Evolutionary conservation across 2,113 vertebrate genomes (phyloP).

Genomic region (Pollimyrus isidori): DNA sequence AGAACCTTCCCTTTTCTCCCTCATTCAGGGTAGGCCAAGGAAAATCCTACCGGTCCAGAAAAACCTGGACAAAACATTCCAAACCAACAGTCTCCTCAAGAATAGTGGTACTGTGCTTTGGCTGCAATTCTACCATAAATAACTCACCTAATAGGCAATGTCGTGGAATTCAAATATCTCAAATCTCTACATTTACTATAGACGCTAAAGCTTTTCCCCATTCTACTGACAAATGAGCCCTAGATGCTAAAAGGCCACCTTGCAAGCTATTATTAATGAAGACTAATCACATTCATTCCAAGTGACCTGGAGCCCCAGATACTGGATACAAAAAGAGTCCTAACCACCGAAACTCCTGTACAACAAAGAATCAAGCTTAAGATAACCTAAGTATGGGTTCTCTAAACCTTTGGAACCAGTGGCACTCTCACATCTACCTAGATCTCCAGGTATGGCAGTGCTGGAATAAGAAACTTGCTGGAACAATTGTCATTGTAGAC

Average conservation of each 20-base stretch:
- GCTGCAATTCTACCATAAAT: not conserved
- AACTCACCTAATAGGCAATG: not conserved
- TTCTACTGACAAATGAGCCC: not conserved
- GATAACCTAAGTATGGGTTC: not conserved
- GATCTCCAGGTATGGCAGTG: not conserved
- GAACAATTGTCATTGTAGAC: not conserved
- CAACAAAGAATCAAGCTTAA: not conserved
- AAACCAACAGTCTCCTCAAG: not conserved
- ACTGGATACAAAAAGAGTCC: not conserved
- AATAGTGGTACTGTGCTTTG: not conserved
- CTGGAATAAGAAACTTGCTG: not conserved
- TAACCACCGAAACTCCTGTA: not conserved
- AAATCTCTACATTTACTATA: not conserved
- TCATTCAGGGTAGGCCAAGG: not conserved
- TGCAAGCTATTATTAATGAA: not conserved
- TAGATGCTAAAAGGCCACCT: not conserved
- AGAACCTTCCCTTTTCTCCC: not conserved
- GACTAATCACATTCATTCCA: not conserved
- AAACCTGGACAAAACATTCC: not conserved
- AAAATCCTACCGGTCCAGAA: not conserved
- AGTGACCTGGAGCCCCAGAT: not conserved
- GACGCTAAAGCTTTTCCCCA: not conserved
- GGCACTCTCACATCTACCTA: not conserved
- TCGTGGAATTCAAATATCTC: not conserved
- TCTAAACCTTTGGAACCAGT: not conserved